Evolutionary conservation across 2,113 vertebrate species (phyloP).

Genomic region (Carlito syrichta): DNA sequence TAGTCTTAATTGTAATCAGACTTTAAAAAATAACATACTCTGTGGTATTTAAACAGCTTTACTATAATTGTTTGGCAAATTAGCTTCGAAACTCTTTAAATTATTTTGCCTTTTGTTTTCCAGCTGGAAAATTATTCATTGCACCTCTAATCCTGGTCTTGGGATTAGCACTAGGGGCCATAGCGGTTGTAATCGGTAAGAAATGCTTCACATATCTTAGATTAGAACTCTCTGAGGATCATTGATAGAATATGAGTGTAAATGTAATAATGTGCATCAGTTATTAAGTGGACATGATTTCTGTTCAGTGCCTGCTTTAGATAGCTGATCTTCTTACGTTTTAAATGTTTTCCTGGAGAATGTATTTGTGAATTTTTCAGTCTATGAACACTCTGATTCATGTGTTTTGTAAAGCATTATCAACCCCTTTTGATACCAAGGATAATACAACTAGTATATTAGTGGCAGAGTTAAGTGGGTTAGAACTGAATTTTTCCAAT

Average conservation of each 20-base stretch:
- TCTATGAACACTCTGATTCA: not conserved
- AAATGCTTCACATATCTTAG: not conserved
- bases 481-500: not conserved
- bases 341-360: not conserved
- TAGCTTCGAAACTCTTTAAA: constrained; percentile 2
- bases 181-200: constrained; percentile 97
- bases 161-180: constrained; percentile 93
- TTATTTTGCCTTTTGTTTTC: constrained; percentile 72
- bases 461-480: not conserved
- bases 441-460: not conserved
- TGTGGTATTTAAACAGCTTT: not conserved
- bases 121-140: constrained; percentile 94
- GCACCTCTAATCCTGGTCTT: constrained; percentile 93
- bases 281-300: not conserved
- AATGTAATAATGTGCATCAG: not conserved
- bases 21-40: not conserved
- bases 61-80: not conserved
- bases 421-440: not conserved
- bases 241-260: not conserved
- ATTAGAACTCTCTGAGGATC: not conserved
- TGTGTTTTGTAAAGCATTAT: not conserved
- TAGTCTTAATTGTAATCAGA: not conserved
- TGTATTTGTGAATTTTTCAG: not conserved
- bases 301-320: not conserved
- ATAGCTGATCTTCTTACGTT: too few species aligned